These are phyloP conservation scores for Denticeps clupeoides DNA, from an alignment of 2,797 vertebrate species.

Conservation along the genomic window DNA sequence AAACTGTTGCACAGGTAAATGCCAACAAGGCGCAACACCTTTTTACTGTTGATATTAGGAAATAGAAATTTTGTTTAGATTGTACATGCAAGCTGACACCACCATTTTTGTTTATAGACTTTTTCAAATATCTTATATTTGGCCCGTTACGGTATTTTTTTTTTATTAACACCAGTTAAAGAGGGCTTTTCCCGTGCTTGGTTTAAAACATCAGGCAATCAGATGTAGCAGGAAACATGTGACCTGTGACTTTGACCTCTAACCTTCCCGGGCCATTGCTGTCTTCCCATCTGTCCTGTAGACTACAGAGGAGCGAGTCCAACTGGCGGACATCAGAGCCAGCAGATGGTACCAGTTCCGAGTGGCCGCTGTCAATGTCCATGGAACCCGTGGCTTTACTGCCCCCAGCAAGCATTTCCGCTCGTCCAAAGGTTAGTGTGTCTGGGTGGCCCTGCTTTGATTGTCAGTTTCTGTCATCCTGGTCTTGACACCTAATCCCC, in stretches of 20 bases:
- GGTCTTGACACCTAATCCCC: slow-evolving; percentile 33
- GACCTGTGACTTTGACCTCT: slow-evolving; percentile 50
- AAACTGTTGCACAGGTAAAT: slow-evolving; percentile 78
- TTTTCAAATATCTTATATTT: too few species aligned
- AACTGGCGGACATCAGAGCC: slow-evolving; percentile 72
- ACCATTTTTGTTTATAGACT: too few species aligned
- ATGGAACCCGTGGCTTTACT: slow-evolving; percentile 90
- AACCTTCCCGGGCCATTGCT: slow-evolving; percentile 44
- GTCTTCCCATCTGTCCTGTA: slow-evolving; percentile 57
- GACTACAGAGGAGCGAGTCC: slow-evolving; percentile 79
- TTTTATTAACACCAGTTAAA: too few species aligned
- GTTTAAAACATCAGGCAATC: background rate
- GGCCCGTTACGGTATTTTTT: too few species aligned
- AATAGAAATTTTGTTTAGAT: too few species aligned
- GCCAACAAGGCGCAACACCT: too few species aligned
- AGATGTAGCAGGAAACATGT: slow-evolving; percentile 45
- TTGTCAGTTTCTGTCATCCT: slow-evolving; percentile 34
- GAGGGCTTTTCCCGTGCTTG: too few species aligned
- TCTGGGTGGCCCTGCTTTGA: slow-evolving; percentile 41
- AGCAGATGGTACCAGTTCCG: slow-evolving; percentile 97
- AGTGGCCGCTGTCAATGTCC: slow-evolving; percentile 85
- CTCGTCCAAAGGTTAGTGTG: slow-evolving; percentile 75
- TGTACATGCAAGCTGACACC: too few species aligned
- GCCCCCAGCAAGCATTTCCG: slow-evolving; percentile 94
- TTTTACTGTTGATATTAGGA: too few species aligned